Conservation (phyloP, 1,140 invertebrate species). For the Bombus ignitus region DNA sequence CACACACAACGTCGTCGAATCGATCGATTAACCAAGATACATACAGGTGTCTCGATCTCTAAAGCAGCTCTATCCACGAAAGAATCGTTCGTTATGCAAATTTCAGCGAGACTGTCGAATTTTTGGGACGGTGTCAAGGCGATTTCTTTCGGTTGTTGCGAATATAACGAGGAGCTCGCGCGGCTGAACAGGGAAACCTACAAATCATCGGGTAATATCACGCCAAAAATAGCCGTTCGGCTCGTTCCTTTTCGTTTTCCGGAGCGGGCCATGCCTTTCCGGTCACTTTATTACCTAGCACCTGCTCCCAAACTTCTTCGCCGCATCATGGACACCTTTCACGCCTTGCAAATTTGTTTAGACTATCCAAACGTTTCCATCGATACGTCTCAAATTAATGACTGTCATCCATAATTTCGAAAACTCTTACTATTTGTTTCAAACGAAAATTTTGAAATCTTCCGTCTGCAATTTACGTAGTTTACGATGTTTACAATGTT, state of each 20-base stretch:
- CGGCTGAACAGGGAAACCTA: conserved; percentile 31
- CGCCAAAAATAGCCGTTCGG: conserved; percentile 49
- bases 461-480: too few relatives aligned
- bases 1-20: not conserved
- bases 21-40: not conserved
- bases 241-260: conserved; percentile 57
- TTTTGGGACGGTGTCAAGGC: conserved; percentile 8
- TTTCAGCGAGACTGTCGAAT: not conserved
- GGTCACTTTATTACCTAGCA: conserved; percentile 70
- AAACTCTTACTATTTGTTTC: too few relatives aligned
- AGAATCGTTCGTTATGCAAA: conserved; percentile 39
- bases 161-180: conserved; percentile 22
- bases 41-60: not conserved
- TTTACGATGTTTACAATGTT: too few relatives aligned
- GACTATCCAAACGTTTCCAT: not conserved
- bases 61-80: conserved; percentile 10
- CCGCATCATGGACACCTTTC: conserved; percentile 55
- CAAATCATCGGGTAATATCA: conserved; percentile 59
- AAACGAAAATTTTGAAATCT: too few relatives aligned
- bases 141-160: conserved; percentile 16
- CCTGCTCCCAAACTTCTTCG: conserved; percentile 64
- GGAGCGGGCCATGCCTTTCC: conserved; percentile 45
- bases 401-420: too few relatives aligned
- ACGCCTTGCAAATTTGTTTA: conserved; percentile 16
- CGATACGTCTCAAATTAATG: not conserved